Percentiles rank a stretch among this genome's conserved stretches.
Conservation (phyloP, 2,888 invertebrate species). For the Torymus tubicola region DNA sequence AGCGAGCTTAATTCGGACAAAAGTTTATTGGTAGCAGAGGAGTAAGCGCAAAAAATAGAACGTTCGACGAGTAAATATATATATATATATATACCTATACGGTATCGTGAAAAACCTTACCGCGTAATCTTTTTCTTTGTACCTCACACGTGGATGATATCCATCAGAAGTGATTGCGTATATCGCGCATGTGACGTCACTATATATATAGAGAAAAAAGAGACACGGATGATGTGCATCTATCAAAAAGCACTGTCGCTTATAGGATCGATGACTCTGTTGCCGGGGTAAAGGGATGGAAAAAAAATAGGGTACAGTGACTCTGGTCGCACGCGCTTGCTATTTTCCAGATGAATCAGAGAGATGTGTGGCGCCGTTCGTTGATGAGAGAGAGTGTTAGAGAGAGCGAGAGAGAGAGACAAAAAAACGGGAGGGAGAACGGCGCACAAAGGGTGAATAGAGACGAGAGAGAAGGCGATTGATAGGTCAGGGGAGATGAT, state of each 20-base stretch:
- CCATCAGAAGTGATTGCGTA: slow-evolving; percentile 35
- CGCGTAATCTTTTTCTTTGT: slow-evolving; percentile 49
- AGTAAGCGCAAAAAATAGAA: slow-evolving; percentile 17
- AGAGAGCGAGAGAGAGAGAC: no score
- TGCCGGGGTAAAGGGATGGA: background rate
- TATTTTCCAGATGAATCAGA: slow-evolving; percentile 6
- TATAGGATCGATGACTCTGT: slow-evolving; percentile 27
- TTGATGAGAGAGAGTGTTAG: no score
- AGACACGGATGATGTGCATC: slow-evolving; percentile 18
- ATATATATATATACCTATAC: no score
- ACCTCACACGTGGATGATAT: slow-evolving; percentile 40
- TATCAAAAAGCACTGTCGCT: slow-evolving; percentile 11
- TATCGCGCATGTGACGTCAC: background rate
- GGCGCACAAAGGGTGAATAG: slow-evolving; percentile 3
- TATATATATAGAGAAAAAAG: background rate
- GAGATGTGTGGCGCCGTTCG: background rate
- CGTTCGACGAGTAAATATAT: background rate
- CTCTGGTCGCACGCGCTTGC: background rate
- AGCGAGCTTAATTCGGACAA: slow-evolving; percentile 7
- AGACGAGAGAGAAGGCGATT: slow-evolving; percentile 2
- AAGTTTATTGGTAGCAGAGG: slow-evolving; percentile 47
- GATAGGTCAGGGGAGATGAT: slow-evolving; percentile 27
- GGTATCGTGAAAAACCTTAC: slow-evolving; percentile 24
- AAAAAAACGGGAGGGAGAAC: background rate
- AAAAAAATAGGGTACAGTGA: slow-evolving; percentile 3